Conservation (phyloP, 2,888 invertebrate species). For the Erebia aethiops region DNA sequence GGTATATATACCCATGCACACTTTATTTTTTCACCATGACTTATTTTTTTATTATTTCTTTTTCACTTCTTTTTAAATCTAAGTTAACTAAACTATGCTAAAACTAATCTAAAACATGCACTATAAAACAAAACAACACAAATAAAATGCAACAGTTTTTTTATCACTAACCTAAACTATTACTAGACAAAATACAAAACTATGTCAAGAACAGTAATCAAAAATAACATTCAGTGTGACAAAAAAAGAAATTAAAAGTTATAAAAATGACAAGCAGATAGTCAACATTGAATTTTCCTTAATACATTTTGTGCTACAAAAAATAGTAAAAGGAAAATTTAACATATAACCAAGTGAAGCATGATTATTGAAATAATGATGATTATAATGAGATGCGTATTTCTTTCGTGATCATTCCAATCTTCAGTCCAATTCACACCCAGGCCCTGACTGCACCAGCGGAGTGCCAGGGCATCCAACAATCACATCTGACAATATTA, state of each 20-base stretch:
- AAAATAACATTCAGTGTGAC: not conserved
- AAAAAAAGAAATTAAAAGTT: not conserved
- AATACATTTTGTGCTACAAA: not conserved
- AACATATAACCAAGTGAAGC: slow-evolving; percentile 14
- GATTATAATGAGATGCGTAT: slow-evolving; percentile 15
- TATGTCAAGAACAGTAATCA: not conserved
- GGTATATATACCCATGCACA: not conserved
- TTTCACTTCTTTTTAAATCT: not conserved
- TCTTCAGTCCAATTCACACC: slow-evolving; percentile 39
- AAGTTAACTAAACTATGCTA: not conserved
- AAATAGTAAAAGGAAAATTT: slow-evolving; percentile 20
- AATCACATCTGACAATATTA: slow-evolving; percentile 50
- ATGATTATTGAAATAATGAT: slow-evolving; percentile 14
- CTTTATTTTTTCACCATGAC: not conserved
- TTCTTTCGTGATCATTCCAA: slow-evolving; percentile 19
- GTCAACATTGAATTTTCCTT: slow-evolving; percentile 17
- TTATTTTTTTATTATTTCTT: not conserved
- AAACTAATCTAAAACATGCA: slow-evolving; percentile 7
- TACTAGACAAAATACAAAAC: not conserved
- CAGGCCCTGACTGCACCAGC: slow-evolving; percentile 33
- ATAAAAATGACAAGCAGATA: slow-evolving; percentile 14
- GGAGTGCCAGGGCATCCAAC: slow-evolving; percentile 31
- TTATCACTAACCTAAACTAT: not conserved
- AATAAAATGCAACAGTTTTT: not conserved
- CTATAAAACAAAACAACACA: not conserved